A percentile compares a stretch with the other conserved stretches of the same genome.
phyloP scores from a whole-genome alignment of 2,888 invertebrate genomes.

The Drosophila birchii region DNA sequence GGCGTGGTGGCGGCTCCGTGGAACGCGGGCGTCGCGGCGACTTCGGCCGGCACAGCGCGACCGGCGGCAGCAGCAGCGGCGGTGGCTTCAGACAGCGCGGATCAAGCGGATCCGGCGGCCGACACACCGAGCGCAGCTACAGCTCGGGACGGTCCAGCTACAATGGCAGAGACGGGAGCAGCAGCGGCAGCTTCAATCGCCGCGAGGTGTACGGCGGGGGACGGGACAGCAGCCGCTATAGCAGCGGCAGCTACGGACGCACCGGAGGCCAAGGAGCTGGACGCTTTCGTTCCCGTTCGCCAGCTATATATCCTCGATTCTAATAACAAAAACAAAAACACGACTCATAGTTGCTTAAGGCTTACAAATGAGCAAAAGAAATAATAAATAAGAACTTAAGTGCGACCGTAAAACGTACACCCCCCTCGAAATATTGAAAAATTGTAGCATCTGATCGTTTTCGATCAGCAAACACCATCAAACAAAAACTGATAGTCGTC shows the following conservation, averaged over 20 bases:
- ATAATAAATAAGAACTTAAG: slow-evolving; percentile 44
- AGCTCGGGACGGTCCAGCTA: slow-evolving; percentile 83
- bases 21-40: slow-evolving; percentile 85
- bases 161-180: slow-evolving; percentile 81
- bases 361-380: slow-evolving; percentile 36
- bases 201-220: slow-evolving; percentile 79
- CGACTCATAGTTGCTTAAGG: slow-evolving; percentile 38
- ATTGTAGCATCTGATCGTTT: slow-evolving; percentile 41
- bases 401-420: slow-evolving; percentile 37
- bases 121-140: slow-evolving; percentile 75
- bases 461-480: slow-evolving; percentile 34
- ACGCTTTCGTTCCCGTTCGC: slow-evolving; percentile 84
- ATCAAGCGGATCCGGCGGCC: slow-evolving; percentile 79
- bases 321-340: slow-evolving; percentile 51
- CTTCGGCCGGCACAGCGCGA: slow-evolving; percentile 86
- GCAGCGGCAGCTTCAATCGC: slow-evolving; percentile 78
- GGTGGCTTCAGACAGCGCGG: slow-evolving; percentile 85
- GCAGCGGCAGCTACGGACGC: slow-evolving; percentile 85
- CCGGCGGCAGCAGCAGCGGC: slow-evolving; percentile 83
- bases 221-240: slow-evolving; percentile 80
- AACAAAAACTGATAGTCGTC: slow-evolving; percentile 38
- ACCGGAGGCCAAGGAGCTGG: slow-evolving; percentile 83
- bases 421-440: slow-evolving; percentile 38
- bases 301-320: slow-evolving; percentile 80
- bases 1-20: slow-evolving; percentile 86